Evolutionary conservation across 1,140 invertebrate species (phyloP).

Genomic region (Cyphomyrmex costatus): DNA sequence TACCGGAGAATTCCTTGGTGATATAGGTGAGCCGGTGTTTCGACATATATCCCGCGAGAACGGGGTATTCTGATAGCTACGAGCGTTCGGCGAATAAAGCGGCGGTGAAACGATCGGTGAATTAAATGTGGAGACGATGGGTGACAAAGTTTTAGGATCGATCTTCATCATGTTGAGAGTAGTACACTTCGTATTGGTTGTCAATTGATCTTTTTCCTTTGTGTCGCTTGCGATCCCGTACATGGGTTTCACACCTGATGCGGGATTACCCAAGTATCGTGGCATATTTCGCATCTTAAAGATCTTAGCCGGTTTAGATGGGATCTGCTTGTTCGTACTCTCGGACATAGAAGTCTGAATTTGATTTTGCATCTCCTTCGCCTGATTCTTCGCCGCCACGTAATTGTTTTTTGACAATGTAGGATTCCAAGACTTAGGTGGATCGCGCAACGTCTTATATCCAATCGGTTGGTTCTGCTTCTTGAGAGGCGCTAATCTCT

Average conservation of each 20-base stretch:
- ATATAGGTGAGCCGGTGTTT: conserved; percentile 79
- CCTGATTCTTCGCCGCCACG: conserved; percentile 85
- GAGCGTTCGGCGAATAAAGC: conserved; percentile 85
- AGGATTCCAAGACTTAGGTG: conserved; percentile 89
- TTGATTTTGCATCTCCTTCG: conserved; percentile 80
- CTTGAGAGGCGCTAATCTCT: conserved; percentile 74
- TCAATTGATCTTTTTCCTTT: conserved; percentile 80
- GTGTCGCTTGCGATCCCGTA: conserved; percentile 85
- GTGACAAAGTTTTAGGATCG: conserved; percentile 88
- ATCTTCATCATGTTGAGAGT: conserved; percentile 87
- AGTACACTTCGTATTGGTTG: conserved; percentile 66
- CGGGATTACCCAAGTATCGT: conserved; percentile 88
- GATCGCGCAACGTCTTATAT: conserved; percentile 88
- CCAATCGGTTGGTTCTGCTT: conserved; percentile 83
- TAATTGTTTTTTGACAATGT: conserved; percentile 87
- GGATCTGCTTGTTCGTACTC: conserved; percentile 79
- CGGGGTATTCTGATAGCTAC: conserved; percentile 83
- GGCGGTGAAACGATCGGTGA: conserved; percentile 84
- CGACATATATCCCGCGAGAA: conserved; percentile 81
- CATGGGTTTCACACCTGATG: conserved; percentile 89
- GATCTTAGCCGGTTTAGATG: conserved; percentile 87
- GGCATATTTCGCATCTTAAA: conserved; percentile 89
- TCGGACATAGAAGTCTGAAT: conserved; percentile 59
- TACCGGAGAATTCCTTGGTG: conserved; percentile 83
- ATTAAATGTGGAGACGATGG: conserved; percentile 83